Base-by-base conservation (phyloP, 2,888 invertebrate genomes). In the Ethmia dodecea region DNA sequence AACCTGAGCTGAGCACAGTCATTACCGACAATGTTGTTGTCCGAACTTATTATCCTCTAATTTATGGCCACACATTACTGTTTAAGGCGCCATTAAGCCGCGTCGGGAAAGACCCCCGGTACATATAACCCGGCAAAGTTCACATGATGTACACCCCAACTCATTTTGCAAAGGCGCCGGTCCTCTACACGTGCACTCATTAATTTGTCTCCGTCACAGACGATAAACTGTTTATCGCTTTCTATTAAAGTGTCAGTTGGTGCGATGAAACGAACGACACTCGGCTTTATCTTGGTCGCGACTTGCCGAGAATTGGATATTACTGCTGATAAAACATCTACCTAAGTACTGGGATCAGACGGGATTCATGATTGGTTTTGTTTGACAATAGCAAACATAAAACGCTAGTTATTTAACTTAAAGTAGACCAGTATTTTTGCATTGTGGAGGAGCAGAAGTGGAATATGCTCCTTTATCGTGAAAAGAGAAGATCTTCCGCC, bases 11-110 rank as follows among this genome's bases (percentile, higher is more conserved):
- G 22, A 9, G 24, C 25, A 24, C 42, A 57, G 60, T 66, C 69
- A 65, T 72, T 70, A 69, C 74, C 69, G 63, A 65, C 69, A 59
- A 56, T 67, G 77, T 66, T 76, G 77, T 77, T 80, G 81, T 81
- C 83, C 74, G 66, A 77, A 81, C 79, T 81, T 84, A 83, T 86
- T 83, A 86, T 77, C 79, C 78, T 68, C 70, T 77, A 80, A 84
- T 84, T 84, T 83, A 86, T 80, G 70, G 63, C 74, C 76, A 77
- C 73, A 81, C 76, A 81, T 83, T 81, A 79, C 73, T 79, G 78
- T 71, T 80, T 73, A 73, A 77, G 75, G 78, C 75, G 52, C 78
- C 75, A 76, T 81, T 79, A 77, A 75, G 69, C 74, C 54, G 56
- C 52, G 47, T 55, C 52, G 55, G 62, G 59, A 59, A 57, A 61